These are phyloP conservation scores for Epinephelus cyanopodus DNA, from an alignment of 2,113 vertebrate genomes.

Conservation along the genomic window DNA sequence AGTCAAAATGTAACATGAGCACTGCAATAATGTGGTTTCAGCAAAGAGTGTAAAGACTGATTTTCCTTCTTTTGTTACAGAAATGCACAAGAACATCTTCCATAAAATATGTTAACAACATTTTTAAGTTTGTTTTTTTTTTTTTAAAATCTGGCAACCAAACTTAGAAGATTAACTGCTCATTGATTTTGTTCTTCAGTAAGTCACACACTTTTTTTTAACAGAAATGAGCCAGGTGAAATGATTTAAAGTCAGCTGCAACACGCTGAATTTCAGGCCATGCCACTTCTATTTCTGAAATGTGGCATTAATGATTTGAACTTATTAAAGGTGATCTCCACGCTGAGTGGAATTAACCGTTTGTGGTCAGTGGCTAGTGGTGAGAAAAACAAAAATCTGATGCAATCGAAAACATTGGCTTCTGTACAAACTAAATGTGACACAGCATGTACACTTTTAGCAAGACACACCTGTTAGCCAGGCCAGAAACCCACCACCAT, in stretches of 20 bases:
- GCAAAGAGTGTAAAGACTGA: neutral
- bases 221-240: neutral
- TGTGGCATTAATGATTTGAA: neutral
- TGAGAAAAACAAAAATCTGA: neutral
- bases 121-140: neutral
- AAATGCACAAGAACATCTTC: neutral
- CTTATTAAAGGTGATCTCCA: neutral
- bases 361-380: neutral
- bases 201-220: neutral
- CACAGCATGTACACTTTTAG: conserved; percentile 15
- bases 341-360: neutral
- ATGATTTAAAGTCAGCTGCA: neutral
- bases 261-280: neutral
- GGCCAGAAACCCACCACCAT: conserved; percentile 6
- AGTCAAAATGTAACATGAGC: neutral
- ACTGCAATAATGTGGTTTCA: neutral
- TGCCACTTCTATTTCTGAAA: neutral
- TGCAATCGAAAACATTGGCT: neutral
- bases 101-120: neutral
- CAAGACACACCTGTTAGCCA: conserved; percentile 20
- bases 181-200: neutral
- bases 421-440: conserved; percentile 26
- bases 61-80: neutral
- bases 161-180: neutral
- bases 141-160: neutral